phyloP scores from a whole-genome alignment of 2,113 vertebrate species.

The Malurus alboscapulatus region DNA sequence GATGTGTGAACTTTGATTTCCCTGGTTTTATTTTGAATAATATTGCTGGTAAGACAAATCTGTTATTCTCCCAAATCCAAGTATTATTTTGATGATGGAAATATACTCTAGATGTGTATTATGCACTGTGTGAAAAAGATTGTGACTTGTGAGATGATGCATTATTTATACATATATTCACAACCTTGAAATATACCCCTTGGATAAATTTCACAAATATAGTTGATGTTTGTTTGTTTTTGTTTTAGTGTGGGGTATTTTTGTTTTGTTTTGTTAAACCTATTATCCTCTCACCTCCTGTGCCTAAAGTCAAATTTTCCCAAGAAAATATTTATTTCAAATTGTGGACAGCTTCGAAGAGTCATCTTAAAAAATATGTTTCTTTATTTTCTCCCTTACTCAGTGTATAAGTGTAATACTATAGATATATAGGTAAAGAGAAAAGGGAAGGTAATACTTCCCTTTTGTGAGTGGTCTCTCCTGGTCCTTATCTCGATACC shows the following conservation, averaged over 20 bases:
- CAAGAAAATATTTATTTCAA: not conserved
- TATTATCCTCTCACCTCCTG: not conserved
- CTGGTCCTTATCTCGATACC: not conserved
- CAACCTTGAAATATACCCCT: not conserved
- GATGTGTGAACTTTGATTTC: not conserved
- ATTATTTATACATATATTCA: not conserved
- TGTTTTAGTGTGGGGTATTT: too few species aligned
- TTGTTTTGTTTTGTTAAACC: not conserved
- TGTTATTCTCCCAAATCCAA: not conserved
- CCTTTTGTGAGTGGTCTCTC: not conserved
- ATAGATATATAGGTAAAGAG: not conserved
- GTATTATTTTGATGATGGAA: not conserved
- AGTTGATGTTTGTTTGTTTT: not conserved
- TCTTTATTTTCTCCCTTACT: not conserved
- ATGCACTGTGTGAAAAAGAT: not conserved
- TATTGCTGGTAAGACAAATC: not conserved
- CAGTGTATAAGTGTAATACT: not conserved
- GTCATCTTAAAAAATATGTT: not conserved
- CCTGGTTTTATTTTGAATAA: not conserved
- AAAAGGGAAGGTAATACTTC: not conserved
- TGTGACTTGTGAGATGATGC: not conserved
- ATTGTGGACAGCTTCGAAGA: not conserved
- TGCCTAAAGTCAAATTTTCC: not conserved
- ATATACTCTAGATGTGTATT: not conserved
- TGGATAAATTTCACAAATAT: not conserved